Conservation (phyloP, 1,140 invertebrate genomes). For the Whitmania pigra region DNA sequence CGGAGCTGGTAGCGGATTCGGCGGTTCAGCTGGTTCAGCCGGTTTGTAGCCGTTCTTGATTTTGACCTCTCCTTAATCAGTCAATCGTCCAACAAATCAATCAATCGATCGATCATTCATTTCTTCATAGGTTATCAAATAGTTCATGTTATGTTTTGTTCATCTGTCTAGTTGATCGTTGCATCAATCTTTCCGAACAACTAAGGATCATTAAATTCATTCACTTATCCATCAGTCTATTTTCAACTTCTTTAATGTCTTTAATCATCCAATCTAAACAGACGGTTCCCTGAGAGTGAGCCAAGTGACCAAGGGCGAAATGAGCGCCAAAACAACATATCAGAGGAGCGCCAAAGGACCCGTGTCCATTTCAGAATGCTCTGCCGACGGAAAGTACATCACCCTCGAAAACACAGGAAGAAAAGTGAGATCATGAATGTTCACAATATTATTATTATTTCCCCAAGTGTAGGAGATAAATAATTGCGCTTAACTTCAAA, state of each 20-base stretch:
- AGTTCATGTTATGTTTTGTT: too few relatives aligned
- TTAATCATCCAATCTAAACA: not conserved
- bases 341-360: conserved; percentile 26
- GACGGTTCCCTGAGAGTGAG: conserved; percentile 23
- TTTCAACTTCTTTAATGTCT: too few relatives aligned
- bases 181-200: too few relatives aligned
- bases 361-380: conserved; percentile 24
- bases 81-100: too few relatives aligned
- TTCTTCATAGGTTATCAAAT: too few relatives aligned
- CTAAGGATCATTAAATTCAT: too few relatives aligned
- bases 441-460: not conserved
- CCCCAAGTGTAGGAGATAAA: too few relatives aligned
- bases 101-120: too few relatives aligned
- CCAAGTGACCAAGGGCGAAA: conserved; percentile 26
- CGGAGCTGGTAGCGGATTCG: conserved; percentile 17
- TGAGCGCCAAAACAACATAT: conserved; percentile 27
- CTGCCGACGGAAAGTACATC: conserved; percentile 24
- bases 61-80: not conserved
- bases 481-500: too few relatives aligned
- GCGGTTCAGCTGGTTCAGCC: conserved; percentile 1
- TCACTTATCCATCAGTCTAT: too few relatives aligned
- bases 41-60: not conserved
- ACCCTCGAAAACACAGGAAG: conserved; percentile 26
- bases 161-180: too few relatives aligned
- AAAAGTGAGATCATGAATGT: conserved; percentile 12